These are phyloP conservation scores for Drosophila carrolli DNA, from an alignment of 1,140 invertebrate genomes.

Conservation along the genomic window DNA sequence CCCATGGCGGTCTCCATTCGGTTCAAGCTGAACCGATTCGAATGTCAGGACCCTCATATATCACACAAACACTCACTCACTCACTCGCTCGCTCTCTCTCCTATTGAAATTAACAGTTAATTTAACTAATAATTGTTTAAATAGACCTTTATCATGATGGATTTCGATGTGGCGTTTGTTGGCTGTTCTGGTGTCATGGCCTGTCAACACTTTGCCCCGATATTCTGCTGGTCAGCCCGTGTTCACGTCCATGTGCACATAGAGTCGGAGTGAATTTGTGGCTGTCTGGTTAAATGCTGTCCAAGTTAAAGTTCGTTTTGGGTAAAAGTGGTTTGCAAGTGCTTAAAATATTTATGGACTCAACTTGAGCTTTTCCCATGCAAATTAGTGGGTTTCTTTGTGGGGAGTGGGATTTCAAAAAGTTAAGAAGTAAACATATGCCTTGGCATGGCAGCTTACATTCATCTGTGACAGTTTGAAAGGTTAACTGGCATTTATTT, in stretches of 20 bases:
- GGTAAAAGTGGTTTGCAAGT: background rate
- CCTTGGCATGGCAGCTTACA: background rate
- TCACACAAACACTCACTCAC: conserved; percentile 16
- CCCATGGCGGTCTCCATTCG: background rate
- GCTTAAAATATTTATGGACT: conserved; percentile 17
- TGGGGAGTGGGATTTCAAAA: background rate
- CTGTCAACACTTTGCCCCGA: conserved; percentile 65
- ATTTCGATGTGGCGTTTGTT: conserved; percentile 26
- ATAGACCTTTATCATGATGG: conserved; percentile 64
- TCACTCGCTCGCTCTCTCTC: background rate
- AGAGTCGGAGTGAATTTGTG: conserved; percentile 22
- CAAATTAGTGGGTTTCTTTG: background rate
- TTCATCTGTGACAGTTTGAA: background rate
- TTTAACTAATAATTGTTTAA: conserved; percentile 78
- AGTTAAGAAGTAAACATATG: background rate
- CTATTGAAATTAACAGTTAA: conserved; percentile 77
- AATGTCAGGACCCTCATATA: conserved; percentile 55
- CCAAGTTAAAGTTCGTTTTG: conserved; percentile 19
- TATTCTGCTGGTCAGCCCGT: conserved; percentile 52
- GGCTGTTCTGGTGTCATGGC: conserved; percentile 38
- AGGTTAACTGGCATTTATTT: background rate
- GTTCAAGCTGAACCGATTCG: background rate
- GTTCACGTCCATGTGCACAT: background rate
- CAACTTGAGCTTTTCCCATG: too few relatives aligned
- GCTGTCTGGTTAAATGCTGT: conserved; percentile 10